Conservation (phyloP, 2,113 vertebrate genomes). For the Myotis yumanensis region DNA sequence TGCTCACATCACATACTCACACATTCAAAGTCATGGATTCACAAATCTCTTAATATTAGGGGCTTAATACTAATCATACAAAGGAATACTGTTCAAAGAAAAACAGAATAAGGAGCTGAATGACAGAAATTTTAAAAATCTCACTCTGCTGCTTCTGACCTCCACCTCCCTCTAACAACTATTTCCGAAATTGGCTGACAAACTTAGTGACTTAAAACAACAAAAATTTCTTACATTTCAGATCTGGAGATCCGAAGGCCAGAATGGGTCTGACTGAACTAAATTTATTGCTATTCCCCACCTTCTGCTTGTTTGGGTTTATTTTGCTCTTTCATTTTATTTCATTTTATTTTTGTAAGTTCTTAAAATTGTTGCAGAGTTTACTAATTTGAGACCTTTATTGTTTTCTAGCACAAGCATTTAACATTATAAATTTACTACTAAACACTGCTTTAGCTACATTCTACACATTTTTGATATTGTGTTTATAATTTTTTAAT, state of each 20-base stretch:
- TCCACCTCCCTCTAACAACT: background rate
- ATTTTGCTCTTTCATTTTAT: background rate
- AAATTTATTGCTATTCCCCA: background rate
- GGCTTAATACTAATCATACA: slow-evolving; percentile 24
- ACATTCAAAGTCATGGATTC: slow-evolving; percentile 36
- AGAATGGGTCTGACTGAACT: background rate
- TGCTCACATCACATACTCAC: background rate
- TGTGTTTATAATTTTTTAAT: background rate
- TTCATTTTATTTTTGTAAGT: background rate
- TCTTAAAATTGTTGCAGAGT: background rate
- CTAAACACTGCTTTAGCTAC: background rate
- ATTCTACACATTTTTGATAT: background rate
- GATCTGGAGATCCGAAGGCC: background rate
- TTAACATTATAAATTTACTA: background rate
- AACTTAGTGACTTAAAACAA: background rate
- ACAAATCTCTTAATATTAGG: slow-evolving; percentile 35
- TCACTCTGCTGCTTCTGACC: background rate
- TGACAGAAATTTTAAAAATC: background rate
- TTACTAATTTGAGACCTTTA: background rate
- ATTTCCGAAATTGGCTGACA: background rate
- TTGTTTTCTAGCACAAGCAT: background rate
- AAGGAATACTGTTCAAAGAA: background rate
- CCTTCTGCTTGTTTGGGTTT: background rate
- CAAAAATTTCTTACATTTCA: background rate
- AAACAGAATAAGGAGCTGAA: background rate